phyloP scores from a whole-genome alignment of 1,140 invertebrate genomes.

The Drosophila santomea region DNA sequence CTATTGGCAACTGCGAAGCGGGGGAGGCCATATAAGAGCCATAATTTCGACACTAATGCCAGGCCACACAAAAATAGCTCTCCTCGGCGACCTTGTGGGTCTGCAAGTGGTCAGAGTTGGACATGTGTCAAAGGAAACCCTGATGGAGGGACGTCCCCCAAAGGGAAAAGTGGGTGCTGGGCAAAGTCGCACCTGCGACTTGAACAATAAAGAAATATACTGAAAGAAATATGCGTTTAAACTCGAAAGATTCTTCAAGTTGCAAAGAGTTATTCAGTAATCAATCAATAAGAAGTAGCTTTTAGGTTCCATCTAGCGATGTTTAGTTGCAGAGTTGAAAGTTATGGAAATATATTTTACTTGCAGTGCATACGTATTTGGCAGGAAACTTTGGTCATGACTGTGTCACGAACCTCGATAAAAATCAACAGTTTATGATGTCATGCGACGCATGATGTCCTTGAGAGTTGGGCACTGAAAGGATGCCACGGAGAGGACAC shows the following conservation, averaged over 20 bases:
- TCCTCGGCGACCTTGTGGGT: constrained; percentile 58
- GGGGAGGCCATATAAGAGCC: constrained; percentile 48
- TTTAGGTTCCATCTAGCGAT: not conserved
- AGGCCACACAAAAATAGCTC: constrained; percentile 47
- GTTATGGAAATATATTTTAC: too few relatives aligned
- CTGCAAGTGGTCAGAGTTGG: constrained; percentile 62
- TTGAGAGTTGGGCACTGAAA: constrained; percentile 44
- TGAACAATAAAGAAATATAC: not conserved
- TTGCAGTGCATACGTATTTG: not conserved
- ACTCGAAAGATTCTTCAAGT: not conserved
- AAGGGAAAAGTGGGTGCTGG: not conserved
- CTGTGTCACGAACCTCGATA: constrained; percentile 68
- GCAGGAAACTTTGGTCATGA: constrained; percentile 17
- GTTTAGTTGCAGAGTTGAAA: not conserved
- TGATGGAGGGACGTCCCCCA: constrained; percentile 32
- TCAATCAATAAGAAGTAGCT: not conserved
- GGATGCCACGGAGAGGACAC: constrained; percentile 6
- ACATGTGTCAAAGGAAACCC: constrained; percentile 64
- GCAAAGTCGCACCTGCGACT: constrained; percentile 50
- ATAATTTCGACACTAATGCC: constrained; percentile 74
- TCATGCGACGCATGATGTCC: constrained; percentile 67
- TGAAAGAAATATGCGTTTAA: not conserved
- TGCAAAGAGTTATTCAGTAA: not conserved
- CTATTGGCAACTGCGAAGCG: constrained; percentile 51
- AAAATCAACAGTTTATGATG: constrained; percentile 81